Percentiles rank a stretch among this genome's conserved stretches.
Evolutionary conservation across 2,888 invertebrate genomes (phyloP).

Genomic region (Pantelozetes paolii): DNA sequence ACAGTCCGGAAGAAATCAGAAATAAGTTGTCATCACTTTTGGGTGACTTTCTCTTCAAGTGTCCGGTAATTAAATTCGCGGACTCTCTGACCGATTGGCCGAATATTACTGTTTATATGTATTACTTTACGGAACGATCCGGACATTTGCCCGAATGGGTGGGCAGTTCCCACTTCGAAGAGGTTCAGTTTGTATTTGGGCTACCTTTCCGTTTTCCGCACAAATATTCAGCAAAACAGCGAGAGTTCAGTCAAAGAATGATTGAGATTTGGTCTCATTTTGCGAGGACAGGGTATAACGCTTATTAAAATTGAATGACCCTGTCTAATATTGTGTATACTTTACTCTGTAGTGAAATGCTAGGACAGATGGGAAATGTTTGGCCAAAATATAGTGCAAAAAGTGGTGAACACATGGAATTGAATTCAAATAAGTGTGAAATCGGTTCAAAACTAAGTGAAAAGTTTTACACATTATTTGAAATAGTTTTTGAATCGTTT

Average conservation of each 20-base stretch:
- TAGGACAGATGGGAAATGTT: too few relatives aligned
- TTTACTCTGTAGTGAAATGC: too few relatives aligned
- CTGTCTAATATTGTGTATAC: too few relatives aligned
- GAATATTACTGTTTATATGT: slow-evolving; percentile 32
- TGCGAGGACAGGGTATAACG: slow-evolving; percentile 39
- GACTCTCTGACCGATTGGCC: background rate
- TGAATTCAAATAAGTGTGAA: too few relatives aligned
- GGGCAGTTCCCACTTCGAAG: slow-evolving; percentile 35
- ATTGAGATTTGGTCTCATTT: slow-evolving; percentile 39
- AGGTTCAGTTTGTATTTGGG: slow-evolving; percentile 39
- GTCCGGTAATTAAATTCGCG: slow-evolving; percentile 37
- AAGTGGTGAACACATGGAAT: too few relatives aligned
- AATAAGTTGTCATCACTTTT: slow-evolving; percentile 11
- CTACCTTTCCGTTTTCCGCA: slow-evolving; percentile 29
- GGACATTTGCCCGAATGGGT: slow-evolving; percentile 30
- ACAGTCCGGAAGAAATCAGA: background rate
- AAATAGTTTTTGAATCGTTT: too few relatives aligned
- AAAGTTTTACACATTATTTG: too few relatives aligned
- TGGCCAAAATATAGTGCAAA: too few relatives aligned
- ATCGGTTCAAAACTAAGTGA: too few relatives aligned
- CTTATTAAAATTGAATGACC: too few relatives aligned
- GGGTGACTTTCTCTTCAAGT: slow-evolving; percentile 35
- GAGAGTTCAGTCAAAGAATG: slow-evolving; percentile 13
- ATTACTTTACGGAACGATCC: slow-evolving; percentile 25
- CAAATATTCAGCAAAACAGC: background rate